Evolutionary conservation across 2,888 invertebrate genomes (phyloP), one percentile per base, ranked within the genome.

Genomic region (Doris montereyensis): DNA sequence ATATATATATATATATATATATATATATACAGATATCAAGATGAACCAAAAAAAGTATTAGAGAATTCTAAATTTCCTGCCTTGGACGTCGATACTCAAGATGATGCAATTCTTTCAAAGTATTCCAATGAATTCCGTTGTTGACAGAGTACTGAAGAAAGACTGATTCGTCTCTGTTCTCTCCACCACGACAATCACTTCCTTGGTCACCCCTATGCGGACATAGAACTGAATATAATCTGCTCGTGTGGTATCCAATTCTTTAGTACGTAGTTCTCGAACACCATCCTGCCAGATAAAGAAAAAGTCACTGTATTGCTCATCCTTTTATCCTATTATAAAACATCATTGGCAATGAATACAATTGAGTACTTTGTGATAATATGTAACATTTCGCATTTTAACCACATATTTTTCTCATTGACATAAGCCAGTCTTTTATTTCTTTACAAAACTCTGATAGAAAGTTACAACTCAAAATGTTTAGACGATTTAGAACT

Each of bases 151-250:
- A 91, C 84, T 91, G 90, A 26, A 92, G 80, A 21, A 92, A 85
- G 0, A 92, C 87, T 8, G 90, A 89, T 81, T 91, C 91, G 17
- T 87, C 84, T 60, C 90, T 83, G 5, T 84, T 81, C 0, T 88
- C 87, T 3, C 88, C 87, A 41, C 90, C 90, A 76, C 85, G 85
- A 83, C 91, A 91, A 1, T 83, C 85, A 1, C 89, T 89, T 21
- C 41, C 67, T 17, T 41, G 5, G 17, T 5, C 5, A 13, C 82
- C 2, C 91, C 91, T 28, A 91, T 86, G 32, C 86, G 85, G 24
- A 89, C 83, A 78, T 90, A 91, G 80, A 91, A 91, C 85, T 90
- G 88, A 30, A 91, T 83, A 76, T 86, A 90, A 83, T 91, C 90
- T 5, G 86, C 84, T 8, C 81, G 72, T 17, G 83, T 83, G 10